Percentiles rank a stretch among this genome's conserved stretches.
phyloP scores from a whole-genome alignment of 2,113 vertebrate species.

The Rhinopomastus cyanomelas region DNA sequence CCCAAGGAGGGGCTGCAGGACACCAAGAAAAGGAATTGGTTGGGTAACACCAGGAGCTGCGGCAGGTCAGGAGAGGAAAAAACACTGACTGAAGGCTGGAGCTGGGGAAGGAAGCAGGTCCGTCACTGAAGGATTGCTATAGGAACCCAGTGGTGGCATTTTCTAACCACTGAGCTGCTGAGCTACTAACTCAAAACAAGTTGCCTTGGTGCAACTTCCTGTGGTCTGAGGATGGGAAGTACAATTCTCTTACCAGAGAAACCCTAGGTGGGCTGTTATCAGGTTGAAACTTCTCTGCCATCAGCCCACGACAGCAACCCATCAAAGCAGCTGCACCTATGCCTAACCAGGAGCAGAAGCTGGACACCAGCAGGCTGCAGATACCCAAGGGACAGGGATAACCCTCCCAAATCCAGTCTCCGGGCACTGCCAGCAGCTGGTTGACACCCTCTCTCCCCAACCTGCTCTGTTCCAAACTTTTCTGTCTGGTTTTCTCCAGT shows the following conservation, averaged over 20 bases:
- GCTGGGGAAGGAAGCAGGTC: fast-evolving
- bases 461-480: neutral
- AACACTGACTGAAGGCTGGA: fast-evolving
- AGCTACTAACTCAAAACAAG: fast-evolving
- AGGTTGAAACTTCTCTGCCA: neutral
- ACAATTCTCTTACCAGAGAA: neutral
- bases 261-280: fast-evolving
- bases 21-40: neutral
- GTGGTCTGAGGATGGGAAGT: neutral
- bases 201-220: neutral
- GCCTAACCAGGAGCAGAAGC: neutral
- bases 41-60: neutral
- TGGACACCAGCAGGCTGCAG: fast-evolving
- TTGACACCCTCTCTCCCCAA: fast-evolving
- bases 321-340: fast-evolving
- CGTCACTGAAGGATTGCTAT: neutral
- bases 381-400: fast-evolving
- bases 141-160: fast-evolving
- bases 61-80: neutral
- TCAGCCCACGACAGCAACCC: neutral
- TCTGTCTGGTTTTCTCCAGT: neutral
- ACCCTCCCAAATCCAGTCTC: neutral
- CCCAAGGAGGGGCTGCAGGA: too few relatives aligned
- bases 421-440: neutral
- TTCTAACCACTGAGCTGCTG: fast-evolving